phyloP scores from a whole-genome alignment of 1,140 invertebrate genomes.

The Anadara kagoshimensis region DNA sequence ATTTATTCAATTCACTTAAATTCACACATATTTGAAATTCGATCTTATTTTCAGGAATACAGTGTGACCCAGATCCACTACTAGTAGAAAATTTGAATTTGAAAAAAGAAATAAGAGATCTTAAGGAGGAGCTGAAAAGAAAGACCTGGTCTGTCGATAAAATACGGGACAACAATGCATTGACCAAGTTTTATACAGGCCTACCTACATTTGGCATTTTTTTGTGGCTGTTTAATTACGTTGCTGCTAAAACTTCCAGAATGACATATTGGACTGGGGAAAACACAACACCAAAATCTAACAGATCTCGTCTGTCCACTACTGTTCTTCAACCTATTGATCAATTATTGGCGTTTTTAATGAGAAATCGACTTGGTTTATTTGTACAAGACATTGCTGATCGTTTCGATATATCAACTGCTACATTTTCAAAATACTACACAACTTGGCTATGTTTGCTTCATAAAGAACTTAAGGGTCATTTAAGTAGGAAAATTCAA shows the following conservation, averaged over 20 bases:
- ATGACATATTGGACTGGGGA: slow-evolving; percentile 14
- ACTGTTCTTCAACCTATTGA: neutral
- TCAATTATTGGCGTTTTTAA: slow-evolving; percentile 10
- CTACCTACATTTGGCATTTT: slow-evolving; percentile 19
- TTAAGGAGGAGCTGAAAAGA: neutral
- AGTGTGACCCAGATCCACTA: slow-evolving; percentile 18
- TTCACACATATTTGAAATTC: too few relatives aligned
- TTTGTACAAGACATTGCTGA: slow-evolving; percentile 24
- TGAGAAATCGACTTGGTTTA: slow-evolving; percentile 2
- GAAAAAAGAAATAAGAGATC: neutral
- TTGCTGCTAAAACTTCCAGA: neutral
- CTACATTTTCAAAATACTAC: slow-evolving; percentile 31
- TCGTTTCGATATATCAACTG: slow-evolving; percentile 9
- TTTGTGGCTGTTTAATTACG: slow-evolving; percentile 24
- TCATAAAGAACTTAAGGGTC: neutral
- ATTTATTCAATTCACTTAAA: too few relatives aligned
- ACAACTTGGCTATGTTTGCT: slow-evolving; percentile 10
- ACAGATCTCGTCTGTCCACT: neutral
- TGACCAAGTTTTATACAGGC: slow-evolving; percentile 26
- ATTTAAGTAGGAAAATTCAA: too few relatives aligned
- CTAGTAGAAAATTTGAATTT: slow-evolving; percentile 3
- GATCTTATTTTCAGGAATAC: neutral
- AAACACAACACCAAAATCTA: neutral
- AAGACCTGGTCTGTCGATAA: neutral
- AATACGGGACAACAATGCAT: slow-evolving; percentile 10